Percentiles rank a stretch among this genome's conserved stretches.
These are phyloP conservation scores for Garra rufa DNA, from an alignment of 2,113 vertebrate species.

Conservation along the genomic window DNA sequence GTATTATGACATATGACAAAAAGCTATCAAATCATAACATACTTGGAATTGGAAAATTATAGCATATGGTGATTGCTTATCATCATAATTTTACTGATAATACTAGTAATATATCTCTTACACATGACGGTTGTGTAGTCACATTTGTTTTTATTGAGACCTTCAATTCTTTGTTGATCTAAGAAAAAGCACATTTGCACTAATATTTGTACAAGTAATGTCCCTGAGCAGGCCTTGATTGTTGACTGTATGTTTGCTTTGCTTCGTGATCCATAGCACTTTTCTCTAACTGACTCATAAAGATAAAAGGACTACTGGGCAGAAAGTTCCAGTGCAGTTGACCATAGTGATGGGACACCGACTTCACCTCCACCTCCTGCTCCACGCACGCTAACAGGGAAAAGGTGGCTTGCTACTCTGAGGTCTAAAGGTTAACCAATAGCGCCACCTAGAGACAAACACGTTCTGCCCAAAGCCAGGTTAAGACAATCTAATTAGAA, in stretches of 20 bases:
- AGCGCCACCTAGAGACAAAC: slow-evolving; percentile 65
- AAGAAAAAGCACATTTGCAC: slow-evolving; percentile 38
- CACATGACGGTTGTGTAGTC: neutral
- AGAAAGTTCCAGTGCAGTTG: slow-evolving; percentile 46
- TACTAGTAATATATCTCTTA: neutral
- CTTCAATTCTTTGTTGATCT: slow-evolving; percentile 26
- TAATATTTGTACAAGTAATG: slow-evolving; percentile 21
- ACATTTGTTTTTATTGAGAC: slow-evolving; percentile 25
- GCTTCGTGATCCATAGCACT: neutral
- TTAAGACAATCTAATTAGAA: neutral
- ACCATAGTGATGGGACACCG: slow-evolving; percentile 15
- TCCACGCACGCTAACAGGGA: slow-evolving; percentile 37
- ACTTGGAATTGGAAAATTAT: too few species aligned
- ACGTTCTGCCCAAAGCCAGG: neutral
- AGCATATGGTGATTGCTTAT: neutral
- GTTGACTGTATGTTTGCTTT: slow-evolving; percentile 29
- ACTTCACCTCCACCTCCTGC: slow-evolving; percentile 36
- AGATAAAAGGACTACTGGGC: slow-evolving; percentile 46
- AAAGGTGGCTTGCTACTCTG: slow-evolving; percentile 39
- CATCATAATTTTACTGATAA: neutral
- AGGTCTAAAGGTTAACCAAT: slow-evolving; percentile 60
- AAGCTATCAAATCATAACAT: too few species aligned
- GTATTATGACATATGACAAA: too few species aligned
- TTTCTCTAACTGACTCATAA: slow-evolving; percentile 25
- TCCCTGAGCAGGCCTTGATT: slow-evolving; percentile 33